Evolutionary conservation across 2,797 vertebrate species (phyloP).

Genomic region (Philypnodon macrostomus): DNA sequence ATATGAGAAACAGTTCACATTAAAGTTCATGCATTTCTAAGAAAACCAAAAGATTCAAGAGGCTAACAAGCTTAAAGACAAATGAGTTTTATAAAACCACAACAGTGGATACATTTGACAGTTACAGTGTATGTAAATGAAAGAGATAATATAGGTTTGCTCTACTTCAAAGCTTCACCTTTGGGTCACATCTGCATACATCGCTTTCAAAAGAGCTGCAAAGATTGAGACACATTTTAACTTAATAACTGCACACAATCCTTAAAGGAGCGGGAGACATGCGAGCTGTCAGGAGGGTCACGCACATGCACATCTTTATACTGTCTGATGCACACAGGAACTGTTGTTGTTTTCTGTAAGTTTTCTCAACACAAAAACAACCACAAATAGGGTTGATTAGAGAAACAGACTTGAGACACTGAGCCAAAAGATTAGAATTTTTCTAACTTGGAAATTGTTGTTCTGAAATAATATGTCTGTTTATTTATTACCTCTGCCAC

Average conservation of each 20-base stretch:
- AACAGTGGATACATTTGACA: not conserved
- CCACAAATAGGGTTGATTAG: conserved; percentile 68
- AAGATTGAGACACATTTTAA: conserved; percentile 61
- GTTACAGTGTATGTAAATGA: conserved; percentile 6
- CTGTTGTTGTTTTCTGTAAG: conserved; percentile 58
- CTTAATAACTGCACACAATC: conserved; percentile 58
- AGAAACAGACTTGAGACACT: no score
- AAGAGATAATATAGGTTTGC: conserved; percentile 20
- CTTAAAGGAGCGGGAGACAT: conserved; percentile 49
- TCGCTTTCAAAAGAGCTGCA: conserved; percentile 40
- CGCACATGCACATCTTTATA: conserved; percentile 27
- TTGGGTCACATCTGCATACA: conserved; percentile 19
- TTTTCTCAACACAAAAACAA: conserved; percentile 53
- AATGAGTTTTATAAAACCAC: no score
- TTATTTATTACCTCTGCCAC: no score
- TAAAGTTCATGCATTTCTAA: no score
- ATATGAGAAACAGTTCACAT: no score
- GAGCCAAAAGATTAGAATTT: no score
- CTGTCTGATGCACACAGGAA: conserved; percentile 52
- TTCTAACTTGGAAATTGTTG: no score
- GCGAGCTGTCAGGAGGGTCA: conserved; percentile 43
- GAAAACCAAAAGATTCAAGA: no score
- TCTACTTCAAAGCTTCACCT: conserved; percentile 54
- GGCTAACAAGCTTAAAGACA: not conserved
- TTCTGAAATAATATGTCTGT: no score